These are phyloP conservation scores for Lethenteron reissneri DNA, from an alignment of 2,113 vertebrate genomes.

Conservation along the genomic window DNA sequence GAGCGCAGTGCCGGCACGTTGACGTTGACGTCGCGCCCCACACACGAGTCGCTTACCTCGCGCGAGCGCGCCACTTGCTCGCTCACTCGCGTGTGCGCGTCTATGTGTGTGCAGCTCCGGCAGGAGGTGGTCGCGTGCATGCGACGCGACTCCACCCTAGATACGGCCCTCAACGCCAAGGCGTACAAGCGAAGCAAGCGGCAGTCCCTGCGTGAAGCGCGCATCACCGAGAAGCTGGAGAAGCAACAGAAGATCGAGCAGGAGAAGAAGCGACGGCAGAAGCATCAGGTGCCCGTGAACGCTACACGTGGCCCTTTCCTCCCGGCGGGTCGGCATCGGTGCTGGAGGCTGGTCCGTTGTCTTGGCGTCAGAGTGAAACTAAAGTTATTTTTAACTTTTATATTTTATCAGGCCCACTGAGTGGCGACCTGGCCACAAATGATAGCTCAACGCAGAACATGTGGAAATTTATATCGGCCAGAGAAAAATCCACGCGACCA, in stretches of 20 bases:
- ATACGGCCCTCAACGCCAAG: slow-evolving; percentile 78
- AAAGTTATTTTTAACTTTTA: too few species aligned
- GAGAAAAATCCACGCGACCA: too few species aligned
- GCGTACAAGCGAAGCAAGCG: slow-evolving; percentile 95
- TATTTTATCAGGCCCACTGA: too few species aligned
- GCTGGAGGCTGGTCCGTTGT: background rate
- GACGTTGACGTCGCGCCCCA: too few species aligned
- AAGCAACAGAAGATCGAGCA: slow-evolving; percentile 98
- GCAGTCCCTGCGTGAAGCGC: slow-evolving; percentile 68
- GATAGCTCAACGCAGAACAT: too few species aligned
- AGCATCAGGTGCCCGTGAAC: slow-evolving; percentile 54
- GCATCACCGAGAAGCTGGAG: slow-evolving; percentile 92
- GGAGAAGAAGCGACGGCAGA: slow-evolving; percentile 76
- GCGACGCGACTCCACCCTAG: slow-evolving; percentile 72
- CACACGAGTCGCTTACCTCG: too few species aligned
- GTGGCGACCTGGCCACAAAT: too few species aligned
- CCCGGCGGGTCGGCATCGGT: background rate
- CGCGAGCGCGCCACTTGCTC: too few species aligned
- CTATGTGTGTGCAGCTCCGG: slow-evolving; percentile 35
- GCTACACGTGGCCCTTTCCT: too few species aligned
- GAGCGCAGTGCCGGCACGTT: too few species aligned
- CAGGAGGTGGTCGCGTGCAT: slow-evolving; percentile 97
- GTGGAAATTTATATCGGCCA: too few species aligned
- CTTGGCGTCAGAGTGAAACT: background rate
- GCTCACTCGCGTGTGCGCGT: too few species aligned